Percentiles rank a stretch among this genome's conserved stretches.
These are phyloP conservation scores for Antennarius striatus DNA, from an alignment of 2,113 vertebrate genomes.

Conservation along the genomic window DNA sequence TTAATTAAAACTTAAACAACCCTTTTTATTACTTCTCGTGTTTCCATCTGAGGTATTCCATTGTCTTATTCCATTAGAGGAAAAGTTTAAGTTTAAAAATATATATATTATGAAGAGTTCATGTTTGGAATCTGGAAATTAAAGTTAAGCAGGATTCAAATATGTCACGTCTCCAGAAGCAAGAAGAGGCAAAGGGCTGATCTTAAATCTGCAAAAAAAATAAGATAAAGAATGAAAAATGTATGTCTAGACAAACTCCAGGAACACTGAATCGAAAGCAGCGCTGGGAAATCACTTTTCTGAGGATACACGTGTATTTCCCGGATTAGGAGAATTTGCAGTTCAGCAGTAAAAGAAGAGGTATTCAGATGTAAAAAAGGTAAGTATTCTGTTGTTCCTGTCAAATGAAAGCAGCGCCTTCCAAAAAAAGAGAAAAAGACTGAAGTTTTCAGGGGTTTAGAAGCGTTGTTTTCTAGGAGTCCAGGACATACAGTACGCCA, in stretches of 20 bases:
- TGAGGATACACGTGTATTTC: slow-evolving; percentile 41
- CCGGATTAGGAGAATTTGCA: slow-evolving; percentile 32
- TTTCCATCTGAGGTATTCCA: neutral
- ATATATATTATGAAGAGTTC: neutral
- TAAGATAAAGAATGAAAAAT: neutral
- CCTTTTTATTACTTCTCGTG: slow-evolving; percentile 13
- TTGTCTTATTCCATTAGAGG: neutral
- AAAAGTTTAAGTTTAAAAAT: no score
- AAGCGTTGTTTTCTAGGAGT: slow-evolving; percentile 35
- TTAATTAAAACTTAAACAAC: slow-evolving; percentile 1
- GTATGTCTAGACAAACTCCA: slow-evolving; percentile 1
- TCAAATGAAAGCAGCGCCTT: slow-evolving; percentile 46
- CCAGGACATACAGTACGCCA: slow-evolving; percentile 35
- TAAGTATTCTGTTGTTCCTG: slow-evolving; percentile 41
- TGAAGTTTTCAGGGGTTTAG: slow-evolving; percentile 40
- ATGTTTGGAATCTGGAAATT: slow-evolving; percentile 4
- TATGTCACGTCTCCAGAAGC: slow-evolving; percentile 16
- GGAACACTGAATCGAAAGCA: slow-evolving; percentile 21
- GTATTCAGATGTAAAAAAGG: slow-evolving; percentile 22
- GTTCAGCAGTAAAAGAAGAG: neutral
- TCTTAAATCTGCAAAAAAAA: slow-evolving; percentile 19
- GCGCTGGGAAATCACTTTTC: slow-evolving; percentile 46
- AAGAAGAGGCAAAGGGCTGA: neutral
- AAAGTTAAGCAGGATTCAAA: slow-evolving; percentile 1
- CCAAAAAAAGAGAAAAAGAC: neutral